These are phyloP conservation scores for Cyclophora punctaria DNA, from an alignment of 2,888 invertebrate genomes.

Conservation along the genomic window DNA sequence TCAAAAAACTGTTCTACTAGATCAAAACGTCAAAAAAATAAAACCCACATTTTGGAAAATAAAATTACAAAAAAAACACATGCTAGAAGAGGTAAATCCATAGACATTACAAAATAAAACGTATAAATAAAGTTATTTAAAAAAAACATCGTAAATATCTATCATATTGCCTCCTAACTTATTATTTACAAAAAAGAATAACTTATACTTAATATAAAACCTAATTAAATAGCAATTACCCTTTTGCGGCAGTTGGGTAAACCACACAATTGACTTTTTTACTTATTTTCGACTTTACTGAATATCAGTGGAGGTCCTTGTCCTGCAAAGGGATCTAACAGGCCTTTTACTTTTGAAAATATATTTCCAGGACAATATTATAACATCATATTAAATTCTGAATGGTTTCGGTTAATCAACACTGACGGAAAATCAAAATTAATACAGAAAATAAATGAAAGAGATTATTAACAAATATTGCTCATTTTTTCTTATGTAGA, in stretches of 20 bases:
- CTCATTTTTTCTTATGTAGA: too few species aligned
- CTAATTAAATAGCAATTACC: not conserved
- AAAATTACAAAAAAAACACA: constrained; percentile 1
- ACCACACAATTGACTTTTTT: too few species aligned
- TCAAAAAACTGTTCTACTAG: too few species aligned
- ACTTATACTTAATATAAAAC: not conserved
- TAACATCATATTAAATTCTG: too few species aligned
- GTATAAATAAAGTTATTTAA: constrained; percentile 30
- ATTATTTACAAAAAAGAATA: constrained; percentile 11
- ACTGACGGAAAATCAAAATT: too few species aligned
- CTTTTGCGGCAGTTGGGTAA: not conserved
- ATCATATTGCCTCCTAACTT: constrained; percentile 17
- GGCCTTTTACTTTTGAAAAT: too few species aligned
- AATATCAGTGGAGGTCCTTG: not conserved
- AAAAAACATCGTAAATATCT: constrained; percentile 15
- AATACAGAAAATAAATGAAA: too few species aligned
- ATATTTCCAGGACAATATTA: too few species aligned
- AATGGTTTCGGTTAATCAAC: too few species aligned
- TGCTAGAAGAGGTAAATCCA: constrained; percentile 15
- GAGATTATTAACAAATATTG: too few species aligned
- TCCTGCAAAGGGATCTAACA: not conserved
- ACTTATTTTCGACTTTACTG: not conserved
- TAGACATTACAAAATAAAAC: constrained; percentile 40
- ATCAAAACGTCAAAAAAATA: too few species aligned
- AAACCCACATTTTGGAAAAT: too few species aligned